Evolutionary conservation across 2,113 vertebrate species (phyloP), one percentile per base, ranked within the genome.

Genomic region (Zapus hudsonius): DNA sequence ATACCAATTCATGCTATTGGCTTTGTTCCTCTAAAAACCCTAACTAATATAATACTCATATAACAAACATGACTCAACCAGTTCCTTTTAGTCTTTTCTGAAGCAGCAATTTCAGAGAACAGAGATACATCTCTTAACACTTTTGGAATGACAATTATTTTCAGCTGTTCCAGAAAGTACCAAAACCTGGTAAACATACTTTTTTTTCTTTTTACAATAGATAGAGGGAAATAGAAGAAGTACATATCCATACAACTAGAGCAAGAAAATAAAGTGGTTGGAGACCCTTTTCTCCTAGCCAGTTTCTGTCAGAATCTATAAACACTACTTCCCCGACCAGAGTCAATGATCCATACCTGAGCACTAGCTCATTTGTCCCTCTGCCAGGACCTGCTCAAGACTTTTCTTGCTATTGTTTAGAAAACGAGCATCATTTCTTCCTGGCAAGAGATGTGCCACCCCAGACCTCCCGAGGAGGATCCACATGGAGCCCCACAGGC

Each of bases 1-100:
- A n/a, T n/a, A n/a, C n/a, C n/a, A n/a, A n/a, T n/a, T n/a, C n/a
- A n/a, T n/a, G n/a, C n/a, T n/a, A n/a, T n/a, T n/a, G n/a, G n/a
- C n/a, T n/a, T n/a, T n/a, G n/a, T n/a, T n/a, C n/a, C n/a, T n/a
- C n/a, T n/a, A n/a, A n/a, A n/a, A n/a, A n/a, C n/a, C n/a, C n/a
- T n/a, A n/a, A n/a, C n/a, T n/a, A n/a, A n/a, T n/a, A 89, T 93
- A 88, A 80, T 78, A 80, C 40, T 74, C 31, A 52, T 78, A 59
- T 1, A 76, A 93, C 52, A 66, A 90, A 92, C 27, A 25, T 31
- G 52, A 66, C 94, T 84, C 42, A 47, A 73, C 86, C 72, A 87
- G 16, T 87, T 81, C 67, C 4, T 66, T 13, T 95, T 84, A 80
- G 4, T 72, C 6, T 66, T 70, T 61, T 94, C 42, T 93, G 57